A percentile compares a stretch with the other conserved stretches of the same genome.
Evolutionary conservation across 1,140 invertebrate species (phyloP).

Genomic region (Drosophila nasuta): DNA sequence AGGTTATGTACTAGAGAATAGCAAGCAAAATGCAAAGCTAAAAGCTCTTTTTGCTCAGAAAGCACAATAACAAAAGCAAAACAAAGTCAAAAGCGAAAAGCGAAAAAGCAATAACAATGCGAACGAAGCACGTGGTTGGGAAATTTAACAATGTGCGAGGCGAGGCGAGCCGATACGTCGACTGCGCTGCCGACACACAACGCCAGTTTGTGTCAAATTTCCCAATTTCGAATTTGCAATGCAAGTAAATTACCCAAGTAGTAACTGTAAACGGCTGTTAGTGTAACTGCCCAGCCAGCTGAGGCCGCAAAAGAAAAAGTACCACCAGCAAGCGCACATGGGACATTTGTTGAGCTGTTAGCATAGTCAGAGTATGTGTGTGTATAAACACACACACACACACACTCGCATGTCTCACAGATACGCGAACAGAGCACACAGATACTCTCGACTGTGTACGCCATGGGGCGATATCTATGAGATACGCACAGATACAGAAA

Average conservation of each 20-base stretch:
- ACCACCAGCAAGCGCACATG: constrained; percentile 12
- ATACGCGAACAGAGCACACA: constrained; percentile 58
- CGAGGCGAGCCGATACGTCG: background rate
- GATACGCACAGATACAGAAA: constrained; percentile 75
- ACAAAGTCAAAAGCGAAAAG: constrained; percentile 43
- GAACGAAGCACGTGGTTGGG: constrained; percentile 53
- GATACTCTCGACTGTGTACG: constrained; percentile 58
- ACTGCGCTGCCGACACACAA: constrained; percentile 32
- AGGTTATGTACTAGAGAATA: constrained; percentile 56
- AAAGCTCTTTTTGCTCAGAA: constrained; percentile 52
- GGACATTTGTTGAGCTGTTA: constrained; percentile 41
- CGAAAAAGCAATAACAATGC: constrained; percentile 28
- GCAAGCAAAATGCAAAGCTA: constrained; percentile 11
- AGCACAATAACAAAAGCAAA: constrained; percentile 49
- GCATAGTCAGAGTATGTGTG: background rate
- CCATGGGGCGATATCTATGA: constrained; percentile 67
- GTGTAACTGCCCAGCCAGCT: constrained; percentile 19
- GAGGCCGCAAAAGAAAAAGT: constrained; percentile 19
- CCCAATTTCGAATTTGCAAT: constrained; percentile 53
- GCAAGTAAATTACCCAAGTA: constrained; percentile 22
- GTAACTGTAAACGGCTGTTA: constrained; percentile 37
- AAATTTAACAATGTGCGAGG: constrained; percentile 38
- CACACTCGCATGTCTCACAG: constrained; percentile 53
- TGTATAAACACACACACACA: constrained; percentile 10
- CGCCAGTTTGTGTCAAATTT: constrained; percentile 26